Evolutionary conservation across 2,888 invertebrate genomes (phyloP).

Genomic region (Leistus spinibarbis): DNA sequence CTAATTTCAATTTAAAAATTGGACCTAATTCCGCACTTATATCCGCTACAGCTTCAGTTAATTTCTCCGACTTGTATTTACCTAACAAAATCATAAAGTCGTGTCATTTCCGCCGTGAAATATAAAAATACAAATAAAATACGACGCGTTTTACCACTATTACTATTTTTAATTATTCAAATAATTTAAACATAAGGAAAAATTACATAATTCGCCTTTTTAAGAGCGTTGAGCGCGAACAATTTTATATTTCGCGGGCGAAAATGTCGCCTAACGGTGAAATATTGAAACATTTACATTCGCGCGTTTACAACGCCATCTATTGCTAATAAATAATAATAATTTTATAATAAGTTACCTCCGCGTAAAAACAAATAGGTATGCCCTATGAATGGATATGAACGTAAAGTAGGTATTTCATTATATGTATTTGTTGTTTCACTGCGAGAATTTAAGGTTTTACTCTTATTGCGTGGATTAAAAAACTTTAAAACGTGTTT

Average conservation of each 20-base stretch:
- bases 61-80: constrained; percentile 51
- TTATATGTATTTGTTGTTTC: constrained; percentile 37
- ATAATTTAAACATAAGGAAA: too few species aligned
- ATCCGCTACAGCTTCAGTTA: constrained; percentile 58
- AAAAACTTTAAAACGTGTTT: not conserved
- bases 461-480: not conserved
- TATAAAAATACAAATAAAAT: too few species aligned
- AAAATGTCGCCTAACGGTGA: too few species aligned
- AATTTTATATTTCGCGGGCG: too few species aligned
- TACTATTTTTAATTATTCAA: too few species aligned
- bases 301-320: not conserved
- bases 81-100: constrained; percentile 50
- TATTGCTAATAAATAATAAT: not conserved
- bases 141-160: too few species aligned
- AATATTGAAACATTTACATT: too few species aligned
- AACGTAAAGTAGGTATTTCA: constrained; percentile 48
- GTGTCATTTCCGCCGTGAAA: too few species aligned
- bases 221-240: too few species aligned
- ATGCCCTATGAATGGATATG: constrained; percentile 53
- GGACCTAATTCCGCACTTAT: constrained; percentile 58
- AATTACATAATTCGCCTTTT: too few species aligned
- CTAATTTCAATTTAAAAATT: constrained; percentile 57
- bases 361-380: constrained; percentile 53
- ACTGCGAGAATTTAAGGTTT: not conserved
- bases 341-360: constrained; percentile 46